Percentiles rank a stretch among this genome's conserved stretches.
These are phyloP conservation scores for Solenopsis fugax DNA, from an alignment of 1,140 invertebrate species.

Conservation along the genomic window DNA sequence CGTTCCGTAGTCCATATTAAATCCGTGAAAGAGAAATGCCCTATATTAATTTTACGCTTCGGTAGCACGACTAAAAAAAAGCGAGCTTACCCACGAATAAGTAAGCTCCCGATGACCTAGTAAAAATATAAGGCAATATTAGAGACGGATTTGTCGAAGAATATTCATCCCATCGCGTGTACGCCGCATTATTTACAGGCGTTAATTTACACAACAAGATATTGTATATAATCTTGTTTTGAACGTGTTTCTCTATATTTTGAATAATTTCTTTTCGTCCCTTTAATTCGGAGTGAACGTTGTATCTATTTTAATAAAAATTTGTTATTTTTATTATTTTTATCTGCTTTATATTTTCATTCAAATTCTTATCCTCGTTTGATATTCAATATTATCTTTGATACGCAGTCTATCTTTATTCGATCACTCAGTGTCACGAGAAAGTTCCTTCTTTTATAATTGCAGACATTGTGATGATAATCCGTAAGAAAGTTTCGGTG, in stretches of 20 bases:
- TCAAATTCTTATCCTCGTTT: background rate
- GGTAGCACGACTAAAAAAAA: constrained; percentile 19
- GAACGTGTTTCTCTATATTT: background rate
- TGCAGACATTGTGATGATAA: background rate
- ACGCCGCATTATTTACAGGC: background rate
- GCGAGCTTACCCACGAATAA: background rate
- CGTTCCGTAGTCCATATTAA: constrained; percentile 23
- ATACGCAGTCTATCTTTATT: background rate
- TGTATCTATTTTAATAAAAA: background rate
- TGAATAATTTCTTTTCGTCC: background rate
- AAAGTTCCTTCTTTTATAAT: background rate
- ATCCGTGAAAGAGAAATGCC: constrained; percentile 18
- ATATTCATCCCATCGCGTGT: too few relatives aligned
- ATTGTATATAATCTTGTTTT: background rate
- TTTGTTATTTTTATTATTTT: background rate
- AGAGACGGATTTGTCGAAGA: background rate
- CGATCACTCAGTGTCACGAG: background rate
- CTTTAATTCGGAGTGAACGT: background rate
- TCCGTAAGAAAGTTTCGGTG: background rate
- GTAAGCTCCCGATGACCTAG: background rate
- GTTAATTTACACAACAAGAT: background rate
- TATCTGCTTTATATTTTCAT: background rate
- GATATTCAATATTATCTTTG: background rate
- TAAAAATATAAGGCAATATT: constrained; percentile 23
- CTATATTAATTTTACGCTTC: constrained; percentile 53